phyloP scores from a whole-genome alignment of 2,113 vertebrate species.

The Elanus axillaris region DNA sequence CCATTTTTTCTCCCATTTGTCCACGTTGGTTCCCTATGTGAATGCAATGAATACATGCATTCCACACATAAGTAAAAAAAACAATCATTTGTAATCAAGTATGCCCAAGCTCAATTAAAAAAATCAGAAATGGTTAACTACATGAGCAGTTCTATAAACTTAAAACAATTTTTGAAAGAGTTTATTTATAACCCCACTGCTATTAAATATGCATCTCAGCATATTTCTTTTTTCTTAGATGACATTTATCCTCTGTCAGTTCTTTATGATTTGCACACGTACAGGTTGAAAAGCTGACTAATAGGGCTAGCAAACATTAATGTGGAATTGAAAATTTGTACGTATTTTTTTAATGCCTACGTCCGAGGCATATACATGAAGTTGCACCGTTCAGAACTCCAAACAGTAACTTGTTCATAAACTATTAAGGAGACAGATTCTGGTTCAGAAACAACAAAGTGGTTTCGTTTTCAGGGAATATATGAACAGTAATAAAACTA shows the following conservation, averaged over 20 bases:
- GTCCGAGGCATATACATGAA: background rate
- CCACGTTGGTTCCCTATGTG: rapidly evolving
- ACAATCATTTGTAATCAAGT: background rate
- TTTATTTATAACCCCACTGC: background rate
- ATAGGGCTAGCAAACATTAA: background rate
- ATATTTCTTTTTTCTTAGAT: background rate
- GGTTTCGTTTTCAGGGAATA: constrained; percentile 44
- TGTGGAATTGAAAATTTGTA: background rate
- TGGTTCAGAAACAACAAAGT: constrained; percentile 12
- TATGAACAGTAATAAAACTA: constrained; percentile 33
- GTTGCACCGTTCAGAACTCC: constrained; percentile 8
- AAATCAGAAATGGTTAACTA: background rate
- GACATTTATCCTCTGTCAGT: background rate
- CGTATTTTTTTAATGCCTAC: background rate
- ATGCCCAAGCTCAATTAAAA: background rate
- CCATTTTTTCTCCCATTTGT: background rate
- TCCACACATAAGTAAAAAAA: background rate
- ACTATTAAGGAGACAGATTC: background rate
- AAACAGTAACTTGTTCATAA: constrained; percentile 35
- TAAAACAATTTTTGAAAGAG: background rate
- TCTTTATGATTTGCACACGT: background rate
- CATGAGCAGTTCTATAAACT: background rate
- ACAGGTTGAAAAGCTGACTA: background rate
- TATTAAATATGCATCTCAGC: background rate
- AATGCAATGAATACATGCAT: background rate